phyloP scores from a whole-genome alignment of 1,140 invertebrate species.

The Aphaenogaster rudis region DNA sequence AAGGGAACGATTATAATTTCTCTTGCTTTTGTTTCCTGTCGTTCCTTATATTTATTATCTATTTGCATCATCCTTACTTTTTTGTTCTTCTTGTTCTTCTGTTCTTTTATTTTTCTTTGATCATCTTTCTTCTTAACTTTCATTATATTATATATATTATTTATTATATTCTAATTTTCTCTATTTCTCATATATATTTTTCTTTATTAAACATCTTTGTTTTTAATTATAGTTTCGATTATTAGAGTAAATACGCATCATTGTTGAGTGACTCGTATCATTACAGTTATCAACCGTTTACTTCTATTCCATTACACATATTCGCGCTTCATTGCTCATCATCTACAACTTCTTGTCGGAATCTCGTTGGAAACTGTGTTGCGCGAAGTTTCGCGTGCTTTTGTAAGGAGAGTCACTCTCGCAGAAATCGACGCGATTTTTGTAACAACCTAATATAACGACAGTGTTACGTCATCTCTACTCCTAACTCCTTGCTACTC shows the following conservation, averaged over 20 bases:
- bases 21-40: constrained; percentile 17
- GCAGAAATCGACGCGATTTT: constrained; percentile 57
- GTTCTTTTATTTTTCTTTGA: not conserved
- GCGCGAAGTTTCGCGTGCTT: constrained; percentile 51
- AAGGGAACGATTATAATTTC: constrained; percentile 26
- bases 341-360: constrained; percentile 32
- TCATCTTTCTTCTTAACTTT: not conserved
- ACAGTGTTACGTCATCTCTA: constrained; percentile 45
- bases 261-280: not conserved
- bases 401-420: constrained; percentile 44
- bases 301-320: constrained; percentile 17
- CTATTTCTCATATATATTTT: not conserved
- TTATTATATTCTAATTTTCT: not conserved
- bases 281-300: constrained; percentile 17
- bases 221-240: not conserved
- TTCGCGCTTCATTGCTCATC: constrained; percentile 43
- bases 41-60: constrained; percentile 28
- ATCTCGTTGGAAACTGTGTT: constrained; percentile 39
- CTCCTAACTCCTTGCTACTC: constrained; percentile 12
- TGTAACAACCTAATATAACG: constrained; percentile 62
- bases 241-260: not conserved
- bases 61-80: not conserved
- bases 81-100: not conserved
- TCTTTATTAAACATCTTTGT: not conserved
- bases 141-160: not conserved